Base-by-base conservation (phyloP, 2,797 vertebrate species). In the Lepilemur septentrionalis region DNA sequence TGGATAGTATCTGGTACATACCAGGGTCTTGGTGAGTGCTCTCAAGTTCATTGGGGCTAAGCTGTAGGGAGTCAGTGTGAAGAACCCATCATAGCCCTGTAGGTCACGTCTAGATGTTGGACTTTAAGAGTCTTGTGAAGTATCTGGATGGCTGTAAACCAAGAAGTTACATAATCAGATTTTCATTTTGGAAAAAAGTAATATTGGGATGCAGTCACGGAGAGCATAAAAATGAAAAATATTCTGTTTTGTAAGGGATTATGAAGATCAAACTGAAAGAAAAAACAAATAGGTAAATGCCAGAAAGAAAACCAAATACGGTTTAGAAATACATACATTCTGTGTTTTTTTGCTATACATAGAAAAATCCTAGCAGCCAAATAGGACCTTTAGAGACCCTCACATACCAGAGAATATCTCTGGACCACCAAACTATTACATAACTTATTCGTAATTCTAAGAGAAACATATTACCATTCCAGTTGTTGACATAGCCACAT, bases 401-500 rank as follows among this genome's bases (percentile, higher is more conserved):
- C 10, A 1, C 46, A 67, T 75, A 65, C 46, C 30, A 52, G 22
- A 82, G 18, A 52, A 73, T 91, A 35, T 75, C 46, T 55, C 22
- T 87, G 46, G 20, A 63, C 41, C 41, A 91, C 48, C 28, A 92
- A 84, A 52, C 25, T 14, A 61, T 95, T 97, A 72, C 46, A 32
- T 67, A 96, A 83, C 38, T 78, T 79, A 8, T 55, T 96, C 22
- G 61, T 80, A 83, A 82, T 96, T 88, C 63, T 88, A 82, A 79
- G 48, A 75, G 83, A 96, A 96, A 78, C n/a, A 4, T 61, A 82
- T 86, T 63, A 79, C 1, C 3, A n/a, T 89, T 73, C 22, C 17
- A 55, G 30, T 67, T 93, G 57, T 83, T 91, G 78, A 88, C 93
- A 93, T 38, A 79, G 38, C 43, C 85, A 91, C 14, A 93, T 65